These are phyloP conservation scores for Halcyon malimbica DNA, from an alignment of 2,113 vertebrate species.

Conservation along the genomic window DNA sequence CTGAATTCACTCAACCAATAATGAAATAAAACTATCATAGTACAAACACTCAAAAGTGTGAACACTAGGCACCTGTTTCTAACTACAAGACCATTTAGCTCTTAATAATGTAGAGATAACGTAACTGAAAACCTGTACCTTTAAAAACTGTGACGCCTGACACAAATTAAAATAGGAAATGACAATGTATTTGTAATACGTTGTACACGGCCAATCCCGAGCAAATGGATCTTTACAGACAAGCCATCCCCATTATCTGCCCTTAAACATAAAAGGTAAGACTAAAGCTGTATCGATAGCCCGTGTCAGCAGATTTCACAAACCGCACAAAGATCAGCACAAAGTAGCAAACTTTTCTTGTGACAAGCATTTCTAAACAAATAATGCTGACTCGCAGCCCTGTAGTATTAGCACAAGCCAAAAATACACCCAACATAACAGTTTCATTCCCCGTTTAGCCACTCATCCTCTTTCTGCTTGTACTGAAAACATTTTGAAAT, in stretches of 20 bases:
- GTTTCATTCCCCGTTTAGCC: constrained; percentile 19
- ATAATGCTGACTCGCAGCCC: constrained; percentile 43
- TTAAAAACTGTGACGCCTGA: background rate
- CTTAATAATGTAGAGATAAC: background rate
- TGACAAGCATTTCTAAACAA: constrained; percentile 56
- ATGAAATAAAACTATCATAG: background rate
- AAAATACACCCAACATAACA: constrained; percentile 27
- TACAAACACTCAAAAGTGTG: background rate
- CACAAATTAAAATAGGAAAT: background rate
- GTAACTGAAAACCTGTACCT: background rate
- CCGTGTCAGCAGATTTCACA: constrained; percentile 40
- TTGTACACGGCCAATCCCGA: background rate
- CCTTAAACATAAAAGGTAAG: constrained; percentile 4
- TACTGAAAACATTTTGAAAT: constrained; percentile 8
- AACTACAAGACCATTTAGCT: background rate
- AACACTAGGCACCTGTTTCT: background rate
- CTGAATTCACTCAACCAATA: background rate
- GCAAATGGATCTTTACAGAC: background rate
- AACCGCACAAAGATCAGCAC: constrained; percentile 51
- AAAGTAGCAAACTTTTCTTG: constrained; percentile 53
- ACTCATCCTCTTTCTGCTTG: constrained; percentile 20
- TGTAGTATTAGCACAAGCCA: background rate
- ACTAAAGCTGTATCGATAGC: constrained; percentile 9
- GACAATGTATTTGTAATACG: background rate
- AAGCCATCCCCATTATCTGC: background rate